Base-by-base conservation (phyloP, 2,888 invertebrate species). In the Tachina fera region DNA sequence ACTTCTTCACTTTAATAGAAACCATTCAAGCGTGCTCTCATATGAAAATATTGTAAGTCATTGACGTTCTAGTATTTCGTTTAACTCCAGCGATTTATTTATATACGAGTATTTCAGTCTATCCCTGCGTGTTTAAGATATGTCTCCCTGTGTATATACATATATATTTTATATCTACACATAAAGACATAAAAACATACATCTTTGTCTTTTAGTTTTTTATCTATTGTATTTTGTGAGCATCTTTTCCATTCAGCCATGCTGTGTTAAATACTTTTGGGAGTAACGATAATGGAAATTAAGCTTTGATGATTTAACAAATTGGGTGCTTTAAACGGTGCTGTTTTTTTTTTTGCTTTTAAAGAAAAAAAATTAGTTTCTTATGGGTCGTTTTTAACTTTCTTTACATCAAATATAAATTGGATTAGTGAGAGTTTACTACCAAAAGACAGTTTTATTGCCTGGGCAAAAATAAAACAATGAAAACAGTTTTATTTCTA, bases 191-290 rank as follows among this genome's bases (percentile, higher is more conserved):
- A 19, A 70, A 16, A 74, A 13, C 65, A 13, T 61, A 56, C 19
- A 53, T 74, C 11, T 71, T 1, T 65, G 22, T 53, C 4, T 14
- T 5, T n/a, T 14, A 11, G 61, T 41, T 16, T n/a, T 65, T 11
- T 45, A 41, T 70, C 53, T 80, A 14, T 77, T 61, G 13, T 56
- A 19, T 61, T 39, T 8, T 58, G 4, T 47, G 60, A 19, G 41
- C 53, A 56, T 41, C 39, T n/a, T n/a, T n/a, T 71, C 53, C 61
- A 81, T 81, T 79, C 78, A 84, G 61, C 45, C 79, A 49, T 82
- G 71, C 71, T 85, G 79, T 79, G 77, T 60, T 87, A 85, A 87
- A 87, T 87, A 85, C 87, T 78, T 83, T 85, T 65, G 87, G 87
- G 87, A 85, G 85, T 87, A 74, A 58, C 70, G 60, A 77, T 84